Base-by-base conservation (phyloP, 1,140 invertebrate genomes). In the Hylyphantes graminicola region DNA sequence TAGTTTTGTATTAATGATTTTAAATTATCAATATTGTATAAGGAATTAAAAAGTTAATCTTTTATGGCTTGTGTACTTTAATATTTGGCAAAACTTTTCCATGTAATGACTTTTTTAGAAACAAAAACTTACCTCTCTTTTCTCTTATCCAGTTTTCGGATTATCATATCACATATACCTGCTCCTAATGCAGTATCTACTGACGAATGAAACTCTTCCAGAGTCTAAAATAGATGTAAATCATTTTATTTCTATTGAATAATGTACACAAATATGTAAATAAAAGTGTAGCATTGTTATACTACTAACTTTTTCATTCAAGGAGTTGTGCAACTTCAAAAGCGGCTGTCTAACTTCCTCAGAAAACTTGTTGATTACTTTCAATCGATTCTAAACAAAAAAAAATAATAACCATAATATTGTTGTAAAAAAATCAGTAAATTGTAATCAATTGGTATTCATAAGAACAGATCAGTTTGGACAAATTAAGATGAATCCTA, bases 71-170 rank as follows among this genome's bases (percentile, higher is more conserved):
- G n/a, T n/a, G n/a, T n/a, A n/a, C n/a, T n/a, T n/a, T n/a, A n/a
- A n/a, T n/a, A n/a, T n/a, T n/a, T n/a, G n/a, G n/a, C n/a, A n/a
- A n/a, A n/a, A n/a, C n/a, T n/a, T n/a, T n/a, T n/a, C n/a, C n/a
- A n/a, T n/a, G n/a, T n/a, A n/a, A n/a, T n/a, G n/a, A 17, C 0
- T 12, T 21, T 51, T 50, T 6, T 51, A 53, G 19, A 0, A 70
- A 68, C 54, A 35, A 7, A 15, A 4, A 48, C 74, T 87, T 89
- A 92, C 90, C 93, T 93, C 90, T 97, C 95, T 88, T 95, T 95
- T 88, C 95, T 96, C 87, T 96, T 96, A 89, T 97, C 95, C 81
- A 93, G 92, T 90, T 97, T 98, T 87, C 94, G 96, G 59, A 96
- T 89, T 85, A 96, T 92, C 90, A 98, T 93, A 86, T 95, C 95